A percentile compares a stretch with the other conserved stretches of the same genome.
Conservation (phyloP, 1,140 invertebrate genomes). For the Dendrolimus kikuchii region DNA sequence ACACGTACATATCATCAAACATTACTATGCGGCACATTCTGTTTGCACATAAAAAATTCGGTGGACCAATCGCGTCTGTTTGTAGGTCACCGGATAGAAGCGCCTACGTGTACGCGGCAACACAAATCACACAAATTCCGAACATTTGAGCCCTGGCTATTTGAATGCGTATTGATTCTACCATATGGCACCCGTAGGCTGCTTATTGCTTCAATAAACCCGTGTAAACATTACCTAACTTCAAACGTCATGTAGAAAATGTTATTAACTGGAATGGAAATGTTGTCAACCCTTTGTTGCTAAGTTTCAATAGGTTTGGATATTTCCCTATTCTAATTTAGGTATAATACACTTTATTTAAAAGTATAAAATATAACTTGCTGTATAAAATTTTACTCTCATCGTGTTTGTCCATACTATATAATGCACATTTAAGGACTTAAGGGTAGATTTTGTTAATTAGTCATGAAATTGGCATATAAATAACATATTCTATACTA, state of each 20-base stretch:
- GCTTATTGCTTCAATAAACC: not conserved
- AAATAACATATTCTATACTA: too few relatives aligned
- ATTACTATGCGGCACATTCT: slow-evolving; percentile 9
- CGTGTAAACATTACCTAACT: too few relatives aligned
- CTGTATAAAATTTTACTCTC: too few relatives aligned
- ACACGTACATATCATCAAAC: slow-evolving; percentile 2
- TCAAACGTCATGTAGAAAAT: not conserved
- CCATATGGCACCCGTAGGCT: slow-evolving; percentile 5
- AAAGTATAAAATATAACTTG: too few relatives aligned
- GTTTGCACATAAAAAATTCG: slow-evolving; percentile 30
- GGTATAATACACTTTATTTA: too few relatives aligned
- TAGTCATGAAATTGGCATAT: too few relatives aligned
- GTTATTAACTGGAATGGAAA: not conserved
- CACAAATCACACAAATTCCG: slow-evolving; percentile 27
- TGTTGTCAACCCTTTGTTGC: not conserved
- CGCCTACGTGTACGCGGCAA: slow-evolving; percentile 8
- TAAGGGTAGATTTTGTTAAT: too few relatives aligned
- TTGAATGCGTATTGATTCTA: slow-evolving; percentile 26
- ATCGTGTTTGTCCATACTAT: too few relatives aligned
- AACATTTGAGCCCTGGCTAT: slow-evolving; percentile 9
- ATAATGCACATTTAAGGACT: too few relatives aligned
- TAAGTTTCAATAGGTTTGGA: too few relatives aligned
- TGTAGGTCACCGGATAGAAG: slow-evolving; percentile 22
- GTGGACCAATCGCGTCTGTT: slow-evolving; percentile 15
- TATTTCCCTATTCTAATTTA: too few relatives aligned